A percentile compares a stretch with the other conserved stretches of the same genome.
These are phyloP conservation scores for Drosophila mauritiana DNA, from an alignment of 1,140 invertebrate genomes.

Conservation along the genomic window DNA sequence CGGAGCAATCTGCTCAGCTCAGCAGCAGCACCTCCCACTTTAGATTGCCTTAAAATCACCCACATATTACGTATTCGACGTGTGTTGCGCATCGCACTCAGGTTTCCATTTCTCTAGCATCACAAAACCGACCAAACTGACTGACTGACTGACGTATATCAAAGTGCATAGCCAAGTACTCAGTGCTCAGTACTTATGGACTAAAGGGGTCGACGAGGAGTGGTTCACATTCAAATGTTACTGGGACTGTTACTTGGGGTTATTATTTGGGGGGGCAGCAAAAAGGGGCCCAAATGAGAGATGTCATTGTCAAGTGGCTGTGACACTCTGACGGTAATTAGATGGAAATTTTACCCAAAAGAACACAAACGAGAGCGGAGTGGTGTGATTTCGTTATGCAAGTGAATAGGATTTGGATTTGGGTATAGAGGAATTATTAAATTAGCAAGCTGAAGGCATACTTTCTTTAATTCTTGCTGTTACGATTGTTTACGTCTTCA, in stretches of 20 bases:
- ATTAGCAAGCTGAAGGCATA: no score
- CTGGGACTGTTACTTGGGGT: slow-evolving; percentile 21
- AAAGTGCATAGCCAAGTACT: slow-evolving; percentile 55
- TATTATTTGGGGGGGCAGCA: slow-evolving; percentile 11
- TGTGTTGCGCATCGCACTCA: slow-evolving; percentile 33
- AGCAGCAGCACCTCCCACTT: slow-evolving; percentile 2
- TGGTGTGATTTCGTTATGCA: slow-evolving; percentile 34
- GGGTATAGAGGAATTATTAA: background rate
- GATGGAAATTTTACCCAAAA: slow-evolving; percentile 40
- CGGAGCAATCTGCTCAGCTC: slow-evolving; percentile 19
- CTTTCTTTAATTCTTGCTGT: no score
- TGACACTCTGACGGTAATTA: slow-evolving; percentile 57
- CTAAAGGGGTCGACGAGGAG: background rate
- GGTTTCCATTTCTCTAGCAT: slow-evolving; percentile 45
- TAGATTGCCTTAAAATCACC: background rate
- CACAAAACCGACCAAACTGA: slow-evolving; percentile 33
- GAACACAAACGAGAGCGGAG: background rate
- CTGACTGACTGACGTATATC: slow-evolving; percentile 52
- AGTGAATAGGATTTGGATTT: slow-evolving; percentile 22
- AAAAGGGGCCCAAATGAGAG: slow-evolving; percentile 8
- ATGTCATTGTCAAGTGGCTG: slow-evolving; percentile 57
- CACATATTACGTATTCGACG: slow-evolving; percentile 51
- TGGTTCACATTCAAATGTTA: slow-evolving; percentile 20
- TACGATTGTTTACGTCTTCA: no score
- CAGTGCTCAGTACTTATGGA: background rate